phyloP scores from a whole-genome alignment of 2,888 invertebrate species.

The Phlogophora meticulosa region DNA sequence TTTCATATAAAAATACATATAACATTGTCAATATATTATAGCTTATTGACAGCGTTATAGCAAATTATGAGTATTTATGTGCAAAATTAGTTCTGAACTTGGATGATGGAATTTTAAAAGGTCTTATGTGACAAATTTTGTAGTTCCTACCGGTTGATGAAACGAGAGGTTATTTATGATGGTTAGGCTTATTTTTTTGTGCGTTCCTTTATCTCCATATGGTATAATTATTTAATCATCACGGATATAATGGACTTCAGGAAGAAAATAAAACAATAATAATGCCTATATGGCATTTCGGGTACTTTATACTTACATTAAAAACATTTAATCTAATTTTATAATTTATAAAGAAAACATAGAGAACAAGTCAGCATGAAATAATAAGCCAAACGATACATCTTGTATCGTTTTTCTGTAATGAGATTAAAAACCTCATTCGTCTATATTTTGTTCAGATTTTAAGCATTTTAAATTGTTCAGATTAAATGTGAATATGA shows the following conservation, averaged over 20 bases:
- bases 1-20: slow-evolving; percentile 52
- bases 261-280: background rate
- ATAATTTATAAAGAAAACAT: too few species aligned
- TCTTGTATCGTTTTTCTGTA: too few species aligned
- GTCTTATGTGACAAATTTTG: slow-evolving; percentile 37
- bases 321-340: too few species aligned
- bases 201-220: background rate
- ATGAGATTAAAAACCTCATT: too few species aligned
- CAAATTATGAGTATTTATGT: slow-evolving; percentile 80
- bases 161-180: slow-evolving; percentile 41
- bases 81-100: slow-evolving; percentile 68
- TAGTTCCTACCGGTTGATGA: slow-evolving; percentile 41
- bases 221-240: background rate
- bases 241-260: background rate
- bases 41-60: slow-evolving; percentile 76
- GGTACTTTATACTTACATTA: too few species aligned
- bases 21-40: slow-evolving; percentile 73
- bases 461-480: too few species aligned
- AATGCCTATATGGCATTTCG: too few species aligned
- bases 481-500: too few species aligned
- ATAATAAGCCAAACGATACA: too few species aligned
- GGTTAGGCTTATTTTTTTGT: background rate
- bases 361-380: too few species aligned
- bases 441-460: too few species aligned
- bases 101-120: slow-evolving; percentile 44